Base-by-base conservation (phyloP, 2,888 invertebrate genomes). In the Xestoiulus laeticollis region DNA sequence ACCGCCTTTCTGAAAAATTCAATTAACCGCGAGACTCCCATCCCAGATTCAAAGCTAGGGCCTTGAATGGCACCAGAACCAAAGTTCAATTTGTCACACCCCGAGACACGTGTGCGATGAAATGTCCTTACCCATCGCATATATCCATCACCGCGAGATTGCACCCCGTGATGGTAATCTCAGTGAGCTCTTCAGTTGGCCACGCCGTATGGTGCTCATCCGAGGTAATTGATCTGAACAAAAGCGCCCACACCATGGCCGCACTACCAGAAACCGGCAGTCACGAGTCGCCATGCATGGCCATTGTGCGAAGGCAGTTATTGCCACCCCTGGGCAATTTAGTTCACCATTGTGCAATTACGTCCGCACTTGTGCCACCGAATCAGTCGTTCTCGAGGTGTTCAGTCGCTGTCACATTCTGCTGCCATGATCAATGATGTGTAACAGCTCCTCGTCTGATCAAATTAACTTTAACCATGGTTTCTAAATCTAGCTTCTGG, bases 141-240 rank as follows among this genome's bases (percentile, higher is more conserved):
- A n/a, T n/a, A 68, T 68, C 68, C 68, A 68, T 68, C 68, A 68
- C 68, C 68, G 68, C n/a, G 68, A 68, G 68, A 68, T 68, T 26
- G 68, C 22, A 22, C 68, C 22, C 68, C 68, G 3, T 12, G 68
- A 68, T 68, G 68, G 26, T 26, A 68, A 68, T 68, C 68, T 68
- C 10, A 12, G 68, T 68, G 68, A 68, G 68, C 68, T 68, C 68
- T 68, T 68, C 26, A 22, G 26, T 14, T 26, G 68, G 22, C 68
- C 68, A 68, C 68, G 68, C 68, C 68, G 68, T 68, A 26, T 68
- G 68, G 26, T 26, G 68, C 26, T 68, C 68, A 68, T 26, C 68
- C 68, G 8, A 26, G 68, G 68, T 68, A 68, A 68, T 68, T 26
- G 68, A 68, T 68, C 26, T 68, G 8, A 26, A 68, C 68, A 68